A percentile compares a stretch with the other conserved stretches of the same genome.
Conservation (phyloP, 2,113 vertebrate genomes). For the Hydrolagus affinis region DNA sequence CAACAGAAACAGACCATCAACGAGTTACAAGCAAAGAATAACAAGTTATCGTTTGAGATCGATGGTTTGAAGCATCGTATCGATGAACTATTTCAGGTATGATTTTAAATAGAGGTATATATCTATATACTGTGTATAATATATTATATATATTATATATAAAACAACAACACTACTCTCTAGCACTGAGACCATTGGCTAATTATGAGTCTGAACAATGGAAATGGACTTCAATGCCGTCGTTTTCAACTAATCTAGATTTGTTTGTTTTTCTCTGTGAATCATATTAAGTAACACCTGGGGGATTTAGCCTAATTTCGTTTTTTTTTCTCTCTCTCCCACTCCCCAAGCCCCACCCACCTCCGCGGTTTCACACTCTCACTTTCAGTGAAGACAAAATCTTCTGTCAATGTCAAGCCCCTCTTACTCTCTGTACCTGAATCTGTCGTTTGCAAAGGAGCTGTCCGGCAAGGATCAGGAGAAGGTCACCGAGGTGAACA, state of each 20-base stretch:
- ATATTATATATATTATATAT: too few relatives aligned
- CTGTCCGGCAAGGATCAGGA: slow-evolving; percentile 78
- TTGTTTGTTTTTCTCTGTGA: too few relatives aligned
- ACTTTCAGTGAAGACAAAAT: not conserved
- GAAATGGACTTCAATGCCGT: too few relatives aligned
- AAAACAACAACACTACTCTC: too few relatives aligned
- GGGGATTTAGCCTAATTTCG: not conserved
- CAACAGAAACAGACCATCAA: slow-evolving; percentile 73
- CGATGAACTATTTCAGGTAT: slow-evolving; percentile 81
- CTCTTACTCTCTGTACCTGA: too few relatives aligned
- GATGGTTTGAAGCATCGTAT: slow-evolving; percentile 64
- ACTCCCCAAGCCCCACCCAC: too few relatives aligned
- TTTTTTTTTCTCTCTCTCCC: too few relatives aligned
- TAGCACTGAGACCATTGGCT: too few relatives aligned
- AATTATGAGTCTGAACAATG: too few relatives aligned
- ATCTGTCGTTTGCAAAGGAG: slow-evolving; percentile 54
- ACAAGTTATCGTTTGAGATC: slow-evolving; percentile 60
- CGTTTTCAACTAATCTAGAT: too few relatives aligned
- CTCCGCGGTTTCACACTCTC: not conserved
- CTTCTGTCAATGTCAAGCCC: not conserved
- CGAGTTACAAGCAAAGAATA: slow-evolving; percentile 65
- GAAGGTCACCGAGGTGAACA: slow-evolving; percentile 68
- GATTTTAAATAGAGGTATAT: too few relatives aligned
- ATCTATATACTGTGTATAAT: too few relatives aligned
- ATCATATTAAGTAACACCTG: not conserved